Evolutionary conservation across 2,797 vertebrate genomes (phyloP).

Genomic region (Euthynnus affinis): DNA sequence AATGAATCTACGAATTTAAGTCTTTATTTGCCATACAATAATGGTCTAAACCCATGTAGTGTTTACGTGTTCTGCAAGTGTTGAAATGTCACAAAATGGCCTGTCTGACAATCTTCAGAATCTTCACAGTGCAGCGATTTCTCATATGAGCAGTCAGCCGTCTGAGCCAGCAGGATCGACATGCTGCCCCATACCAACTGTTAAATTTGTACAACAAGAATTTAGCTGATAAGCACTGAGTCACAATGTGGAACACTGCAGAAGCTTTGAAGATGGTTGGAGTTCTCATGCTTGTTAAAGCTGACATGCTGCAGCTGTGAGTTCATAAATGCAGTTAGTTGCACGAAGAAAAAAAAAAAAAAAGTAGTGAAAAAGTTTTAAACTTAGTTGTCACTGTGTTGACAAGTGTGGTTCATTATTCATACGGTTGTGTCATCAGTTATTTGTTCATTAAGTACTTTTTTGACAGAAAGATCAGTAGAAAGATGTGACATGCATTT

Average conservation of each 20-base stretch:
- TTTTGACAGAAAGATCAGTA: neutral
- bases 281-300: constrained; percentile 19
- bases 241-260: constrained; percentile 32
- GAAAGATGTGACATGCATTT: neutral
- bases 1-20: neutral
- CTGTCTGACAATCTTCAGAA: neutral
- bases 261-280: constrained; percentile 19
- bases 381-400: no score
- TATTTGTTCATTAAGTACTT: no score
- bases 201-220: constrained; percentile 15
- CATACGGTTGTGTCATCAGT: neutral
- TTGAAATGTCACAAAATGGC: constrained; percentile 21
- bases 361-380: neutral
- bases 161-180: constrained; percentile 36
- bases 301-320: constrained; percentile 8
- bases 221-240: constrained; percentile 33
- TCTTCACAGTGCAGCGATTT: neutral
- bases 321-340: neutral
- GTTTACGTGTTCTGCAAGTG: neutral
- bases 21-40: neutral
- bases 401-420: no score
- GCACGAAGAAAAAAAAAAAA: neutral
- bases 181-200: constrained; percentile 37
- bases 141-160: constrained; percentile 39
- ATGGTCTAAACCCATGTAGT: neutral